Evolutionary conservation across 1,140 invertebrate species (phyloP), one percentile per base, ranked within the genome.

Genomic region (Zaprionus kolodkinae): DNA sequence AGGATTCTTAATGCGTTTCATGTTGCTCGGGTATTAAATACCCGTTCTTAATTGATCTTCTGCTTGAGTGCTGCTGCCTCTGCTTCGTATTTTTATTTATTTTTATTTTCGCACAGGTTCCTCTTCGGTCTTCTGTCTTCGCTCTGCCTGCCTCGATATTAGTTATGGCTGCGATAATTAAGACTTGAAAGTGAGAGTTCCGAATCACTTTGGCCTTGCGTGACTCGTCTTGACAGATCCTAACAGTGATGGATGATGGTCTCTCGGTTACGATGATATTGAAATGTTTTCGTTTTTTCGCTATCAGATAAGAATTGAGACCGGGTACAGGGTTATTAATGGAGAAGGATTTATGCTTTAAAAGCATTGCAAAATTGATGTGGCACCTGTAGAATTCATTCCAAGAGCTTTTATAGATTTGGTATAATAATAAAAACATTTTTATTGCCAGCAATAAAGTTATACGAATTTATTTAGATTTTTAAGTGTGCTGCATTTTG

Each of bases 1-100:
- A 70, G 72, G 72, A 75, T 75, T 75, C 67, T 75, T 64, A 75
- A 75, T 75, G 66, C 72, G 66, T 70, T 70, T 74, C 30, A 54
- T 75, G 61, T 64, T 64, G 60, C 57, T 68, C 25, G 35, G 11
- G 59, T 75, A 75, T 64, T 64, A 71, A 75, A 75, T 75, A 75
- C 72, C 72, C 59, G 72, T 65, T 75, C 70, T 75, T 75, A 75
- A 75, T 75, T 70, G 66, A 75, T 71, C 54, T 15, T 21, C 30
- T 69, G 52, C 52, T 40, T 74, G 54, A 56, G 36, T 57, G 64
- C 35, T 21, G 27, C 17, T 68, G 17, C 30, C 15, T 56, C 6
- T 38, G 10, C 21, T 21, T 21, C 21, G 1, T 30, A 15, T 30
- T 56, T 54, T 30, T 45, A 27, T 30, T 33, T 40, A 13, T 59